Evolutionary conservation across 2,113 vertebrate species (phyloP), one percentile per base, ranked within the genome.

Genomic region (Urocolius indicus): DNA sequence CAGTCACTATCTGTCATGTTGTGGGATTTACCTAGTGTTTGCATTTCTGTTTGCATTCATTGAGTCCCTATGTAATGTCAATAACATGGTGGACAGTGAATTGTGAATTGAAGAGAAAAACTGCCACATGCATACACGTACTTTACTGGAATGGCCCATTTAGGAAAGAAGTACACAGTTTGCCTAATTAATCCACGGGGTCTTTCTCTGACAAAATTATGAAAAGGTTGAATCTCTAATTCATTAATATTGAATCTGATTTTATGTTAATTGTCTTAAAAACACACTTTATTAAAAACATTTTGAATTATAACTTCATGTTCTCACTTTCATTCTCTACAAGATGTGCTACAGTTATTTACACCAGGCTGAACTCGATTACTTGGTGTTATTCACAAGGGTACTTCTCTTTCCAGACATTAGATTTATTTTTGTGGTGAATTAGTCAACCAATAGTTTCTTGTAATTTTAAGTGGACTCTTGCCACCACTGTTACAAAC

Each of bases 351-450:
- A 23, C 11, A 13, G 3, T 93, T 95, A 93, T 80, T 93, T 84
- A 73, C 55, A 84, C 34, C 30, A 90, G 54, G n/a, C 34, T 30
- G 72, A 92, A 93, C 81, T 92, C 29, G 95, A 85, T 92, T 90
- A 89, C 38, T 89, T 77, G 67, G 29, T 93, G 90, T 92, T 94
- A 96, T 84, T 81, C 84, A 94, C 68, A 73, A 75, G 32, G 41
- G 54, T n/a, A 55, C 6, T 66, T 72, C 58, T 89, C 45, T 73
- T 95, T 94, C 49, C 76, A 94, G 81, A 16, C 68, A 36, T 1
- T 80, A 23, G 34, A 12, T 85, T 94, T 94, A 95, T 87, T 96
- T 94, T 92, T 59, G 24, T 76, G 34, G 12, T 62, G 91, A 96
- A 96, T 92, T 94, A 82, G 19, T 75, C 61, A 89, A 82, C 34